phyloP scores from a whole-genome alignment of 2,113 vertebrate species.

The Bungarus multicinctus region DNA sequence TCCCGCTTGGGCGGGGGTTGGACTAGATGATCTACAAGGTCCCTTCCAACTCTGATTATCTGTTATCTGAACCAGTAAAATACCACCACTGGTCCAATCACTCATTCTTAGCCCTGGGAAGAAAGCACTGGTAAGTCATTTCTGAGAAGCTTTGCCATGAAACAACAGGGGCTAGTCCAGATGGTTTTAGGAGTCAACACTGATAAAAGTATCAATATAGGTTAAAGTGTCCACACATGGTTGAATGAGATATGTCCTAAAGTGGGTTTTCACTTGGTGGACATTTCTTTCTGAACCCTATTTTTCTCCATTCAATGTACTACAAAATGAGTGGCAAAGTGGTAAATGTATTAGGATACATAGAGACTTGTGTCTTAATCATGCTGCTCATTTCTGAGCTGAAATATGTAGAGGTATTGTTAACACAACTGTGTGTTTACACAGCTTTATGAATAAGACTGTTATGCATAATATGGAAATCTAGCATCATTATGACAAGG shows the following conservation, averaged over 20 bases:
- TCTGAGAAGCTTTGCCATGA: not conserved
- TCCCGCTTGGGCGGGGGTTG: too few species aligned
- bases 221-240: not conserved
- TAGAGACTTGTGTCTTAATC: not conserved
- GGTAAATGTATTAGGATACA: not conserved
- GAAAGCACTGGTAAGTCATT: not conserved
- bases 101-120: not conserved
- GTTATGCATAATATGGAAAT: not conserved
- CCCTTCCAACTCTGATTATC: too few species aligned
- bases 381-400: not conserved
- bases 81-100: too few species aligned
- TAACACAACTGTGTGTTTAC: not conserved
- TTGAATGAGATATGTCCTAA: not conserved
- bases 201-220: not conserved
- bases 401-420: not conserved
- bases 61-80: too few species aligned
- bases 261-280: not conserved
- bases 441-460: not conserved
- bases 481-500: not conserved
- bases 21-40: too few species aligned
- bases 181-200: not conserved
- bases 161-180: not conserved
- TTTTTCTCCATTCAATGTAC: not conserved
- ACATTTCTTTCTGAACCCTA: not conserved
- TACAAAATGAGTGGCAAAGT: not conserved